Base-by-base conservation (phyloP, 2,888 invertebrate species). In the Nemoura dubitans region DNA sequence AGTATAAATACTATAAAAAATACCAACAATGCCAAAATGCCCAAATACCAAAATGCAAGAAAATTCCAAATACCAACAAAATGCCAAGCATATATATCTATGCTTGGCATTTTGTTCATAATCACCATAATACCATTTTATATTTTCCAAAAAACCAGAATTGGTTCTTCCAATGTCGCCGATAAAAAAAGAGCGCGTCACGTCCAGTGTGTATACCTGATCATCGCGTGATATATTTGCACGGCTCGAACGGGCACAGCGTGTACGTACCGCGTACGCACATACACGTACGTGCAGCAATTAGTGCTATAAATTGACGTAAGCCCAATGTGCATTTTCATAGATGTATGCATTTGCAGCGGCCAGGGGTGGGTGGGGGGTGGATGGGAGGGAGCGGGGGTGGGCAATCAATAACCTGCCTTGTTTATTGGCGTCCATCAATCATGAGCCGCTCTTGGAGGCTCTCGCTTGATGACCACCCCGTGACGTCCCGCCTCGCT, bases 231-330 rank as follows among this genome's bases (percentile, higher is more conserved):
- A 59, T 59, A 14, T 59, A 59, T 59, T 59, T 21, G 59, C 59
- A n/a, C n/a, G n/a, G n/a, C n/a, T n/a, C n/a, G n/a, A n/a, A n/a
- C n/a, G n/a, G n/a, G n/a, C n/a, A n/a, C n/a, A n/a, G n/a, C n/a
- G n/a, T n/a, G n/a, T n/a, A n/a, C n/a, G n/a, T n/a, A n/a, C n/a
- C n/a, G n/a, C n/a, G n/a, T n/a, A n/a, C n/a, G n/a, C n/a, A 10
- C 21, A 21, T 59, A 59, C 59, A 21, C 59, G 21, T 59, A 21
- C 59, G 59, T 21, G 59, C 59, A 10, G 59, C 59, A 59, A 59
- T 59, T 59, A 59, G 59, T 59, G 59, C 59, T 59, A 59, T 59
- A 59, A 59, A 59, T 59, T 59, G 59, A 59, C 21, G 59, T 59
- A 16, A 59, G 59, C 59, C 59, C 36, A 36, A 21, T 59, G 59